Conservation (phyloP, 2,113 vertebrate genomes). For the Dicrurus megarhynchus region DNA sequence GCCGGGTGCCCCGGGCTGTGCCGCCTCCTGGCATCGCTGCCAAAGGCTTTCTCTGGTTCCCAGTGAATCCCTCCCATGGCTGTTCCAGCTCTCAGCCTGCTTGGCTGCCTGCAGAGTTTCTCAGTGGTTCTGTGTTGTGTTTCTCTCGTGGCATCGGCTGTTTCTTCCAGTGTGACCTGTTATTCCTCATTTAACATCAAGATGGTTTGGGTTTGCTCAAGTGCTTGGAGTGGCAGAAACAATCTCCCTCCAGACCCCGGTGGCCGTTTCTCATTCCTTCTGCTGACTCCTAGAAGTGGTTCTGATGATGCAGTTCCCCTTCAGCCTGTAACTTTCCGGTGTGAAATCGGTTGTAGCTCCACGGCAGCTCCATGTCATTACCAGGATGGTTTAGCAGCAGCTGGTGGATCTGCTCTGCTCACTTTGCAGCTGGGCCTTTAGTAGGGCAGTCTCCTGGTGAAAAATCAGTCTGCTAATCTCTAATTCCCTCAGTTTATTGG, state of each 20-base stretch:
- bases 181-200: neutral
- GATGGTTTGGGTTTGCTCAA: neutral
- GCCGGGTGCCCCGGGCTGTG: neutral
- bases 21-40: fast-evolving
- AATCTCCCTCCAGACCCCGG: neutral
- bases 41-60: neutral
- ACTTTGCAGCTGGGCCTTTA: neutral
- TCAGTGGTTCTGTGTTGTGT: neutral
- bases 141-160: neutral
- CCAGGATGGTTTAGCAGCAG: neutral
- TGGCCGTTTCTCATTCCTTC: neutral
- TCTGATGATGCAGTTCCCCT: neutral
- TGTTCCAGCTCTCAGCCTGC: neutral
- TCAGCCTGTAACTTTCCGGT: neutral
- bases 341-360: neutral
- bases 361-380: neutral
- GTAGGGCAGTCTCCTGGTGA: neutral
- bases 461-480: neutral
- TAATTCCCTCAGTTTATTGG: neutral
- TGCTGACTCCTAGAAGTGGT: neutral
- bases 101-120: neutral
- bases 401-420: neutral
- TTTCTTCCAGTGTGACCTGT: neutral
- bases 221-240: neutral
- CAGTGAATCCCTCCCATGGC: neutral